These are phyloP conservation scores for Furnarius figulus DNA, from an alignment of 2,113 vertebrate species.

Conservation along the genomic window DNA sequence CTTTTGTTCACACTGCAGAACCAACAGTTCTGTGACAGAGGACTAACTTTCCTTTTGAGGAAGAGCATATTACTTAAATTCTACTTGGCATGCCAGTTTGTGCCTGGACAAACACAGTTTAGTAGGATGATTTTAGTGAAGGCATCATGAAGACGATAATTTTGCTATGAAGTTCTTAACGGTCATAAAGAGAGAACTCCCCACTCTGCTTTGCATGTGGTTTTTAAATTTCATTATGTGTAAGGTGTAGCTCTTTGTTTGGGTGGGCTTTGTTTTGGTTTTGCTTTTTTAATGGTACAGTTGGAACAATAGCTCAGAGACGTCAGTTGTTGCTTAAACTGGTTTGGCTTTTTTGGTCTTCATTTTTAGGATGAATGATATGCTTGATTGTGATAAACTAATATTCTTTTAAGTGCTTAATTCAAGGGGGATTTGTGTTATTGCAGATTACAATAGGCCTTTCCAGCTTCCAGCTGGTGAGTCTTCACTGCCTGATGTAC, in stretches of 20 bases:
- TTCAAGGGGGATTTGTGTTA: background rate
- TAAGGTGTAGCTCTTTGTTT: background rate
- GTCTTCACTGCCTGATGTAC: background rate
- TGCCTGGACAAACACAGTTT: background rate
- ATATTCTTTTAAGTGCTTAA: background rate
- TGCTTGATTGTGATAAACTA: background rate
- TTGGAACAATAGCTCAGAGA: background rate
- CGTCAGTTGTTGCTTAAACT: background rate
- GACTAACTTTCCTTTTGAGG: background rate
- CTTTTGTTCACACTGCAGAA: background rate
- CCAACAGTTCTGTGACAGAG: background rate
- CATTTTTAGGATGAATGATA: background rate
- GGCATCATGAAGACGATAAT: rapidly evolving
- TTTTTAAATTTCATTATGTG: background rate
- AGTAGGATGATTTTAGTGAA: background rate
- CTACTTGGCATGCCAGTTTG: background rate
- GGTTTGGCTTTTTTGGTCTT: background rate
- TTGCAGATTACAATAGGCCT: background rate
- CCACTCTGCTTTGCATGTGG: background rate
- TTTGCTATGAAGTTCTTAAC: background rate
- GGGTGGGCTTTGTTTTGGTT: too few relatives aligned
- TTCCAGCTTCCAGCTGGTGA: background rate
- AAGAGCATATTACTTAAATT: background rate
- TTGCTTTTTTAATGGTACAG: background rate
- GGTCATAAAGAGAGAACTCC: background rate